These are phyloP conservation scores for Lutraria lutraria DNA, from an alignment of 2,888 invertebrate species.

Conservation along the genomic window DNA sequence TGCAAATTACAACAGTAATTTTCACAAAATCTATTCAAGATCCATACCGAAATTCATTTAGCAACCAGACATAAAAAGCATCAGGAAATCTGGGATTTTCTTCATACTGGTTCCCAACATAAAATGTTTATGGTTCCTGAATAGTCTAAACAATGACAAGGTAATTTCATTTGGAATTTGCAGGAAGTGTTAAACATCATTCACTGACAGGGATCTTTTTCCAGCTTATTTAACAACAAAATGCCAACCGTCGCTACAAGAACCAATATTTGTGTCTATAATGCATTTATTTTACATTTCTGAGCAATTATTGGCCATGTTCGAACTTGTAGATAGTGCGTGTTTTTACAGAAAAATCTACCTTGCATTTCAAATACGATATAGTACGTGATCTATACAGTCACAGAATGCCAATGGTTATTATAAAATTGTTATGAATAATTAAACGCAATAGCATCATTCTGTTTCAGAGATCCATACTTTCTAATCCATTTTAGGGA, in stretches of 20 bases:
- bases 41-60: neutral
- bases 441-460: neutral
- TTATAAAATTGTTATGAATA: neutral
- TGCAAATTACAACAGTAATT: neutral
- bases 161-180: slow-evolving; percentile 20
- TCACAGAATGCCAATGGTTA: neutral
- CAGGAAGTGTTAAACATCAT: slow-evolving; percentile 9
- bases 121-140: neutral
- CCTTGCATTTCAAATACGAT: neutral
- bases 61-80: slow-evolving; percentile 14
- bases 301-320: neutral
- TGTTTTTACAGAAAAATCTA: neutral
- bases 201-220: slow-evolving; percentile 9
- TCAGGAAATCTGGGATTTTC: neutral
- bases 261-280: neutral
- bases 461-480: too few species aligned
- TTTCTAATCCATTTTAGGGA: neutral
- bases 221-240: neutral
- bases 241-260: neutral
- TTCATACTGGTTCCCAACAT: neutral
- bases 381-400: neutral
- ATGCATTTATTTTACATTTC: neutral
- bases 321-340: neutral
- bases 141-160: neutral
- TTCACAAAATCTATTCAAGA: neutral